Evolutionary conservation across 2,888 invertebrate species (phyloP).

Genomic region (Buathra laborator): DNA sequence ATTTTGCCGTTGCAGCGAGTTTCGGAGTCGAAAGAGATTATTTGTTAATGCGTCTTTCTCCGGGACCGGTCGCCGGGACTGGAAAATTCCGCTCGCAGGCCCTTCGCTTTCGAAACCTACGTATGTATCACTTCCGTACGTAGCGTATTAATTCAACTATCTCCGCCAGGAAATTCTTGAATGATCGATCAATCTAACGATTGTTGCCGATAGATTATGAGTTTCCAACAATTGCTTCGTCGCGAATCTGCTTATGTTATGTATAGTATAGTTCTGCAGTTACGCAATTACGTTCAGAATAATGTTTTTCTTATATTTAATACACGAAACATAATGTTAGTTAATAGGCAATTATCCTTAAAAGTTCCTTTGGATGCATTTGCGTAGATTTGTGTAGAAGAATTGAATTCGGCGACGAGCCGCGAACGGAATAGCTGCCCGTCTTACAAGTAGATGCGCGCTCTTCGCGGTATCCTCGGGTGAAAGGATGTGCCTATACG

Average conservation of each 20-base stretch:
- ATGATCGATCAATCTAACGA: not conserved
- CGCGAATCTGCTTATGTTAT: too few relatives aligned
- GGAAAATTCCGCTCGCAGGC: conserved; percentile 10
- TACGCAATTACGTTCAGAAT: too few relatives aligned
- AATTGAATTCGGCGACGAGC: not conserved
- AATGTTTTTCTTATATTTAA: too few relatives aligned
- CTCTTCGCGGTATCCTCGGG: conserved; percentile 40
- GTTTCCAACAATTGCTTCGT: too few relatives aligned
- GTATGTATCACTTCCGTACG: not conserved
- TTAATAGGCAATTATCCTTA: too few relatives aligned
- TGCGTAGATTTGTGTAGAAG: not conserved
- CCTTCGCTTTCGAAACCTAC: conserved; percentile 31
- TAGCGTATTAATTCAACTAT: not conserved
- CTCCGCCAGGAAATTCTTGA: not conserved
- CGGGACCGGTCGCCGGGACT: conserved; percentile 13
- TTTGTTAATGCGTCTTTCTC: not conserved
- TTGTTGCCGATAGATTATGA: too few relatives aligned
- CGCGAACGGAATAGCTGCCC: not conserved
- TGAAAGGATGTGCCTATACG: conserved; percentile 63
- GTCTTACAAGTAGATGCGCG: not conserved
- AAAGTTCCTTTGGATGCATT: not conserved
- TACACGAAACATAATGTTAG: too few relatives aligned
- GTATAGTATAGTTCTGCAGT: too few relatives aligned
- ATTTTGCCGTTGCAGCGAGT: too few relatives aligned
- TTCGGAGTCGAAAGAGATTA: not conserved